Evolutionary conservation across 2,113 vertebrate species (phyloP), one percentile per base, ranked within the genome.

Genomic region (Todiramphus saurophagus): DNA sequence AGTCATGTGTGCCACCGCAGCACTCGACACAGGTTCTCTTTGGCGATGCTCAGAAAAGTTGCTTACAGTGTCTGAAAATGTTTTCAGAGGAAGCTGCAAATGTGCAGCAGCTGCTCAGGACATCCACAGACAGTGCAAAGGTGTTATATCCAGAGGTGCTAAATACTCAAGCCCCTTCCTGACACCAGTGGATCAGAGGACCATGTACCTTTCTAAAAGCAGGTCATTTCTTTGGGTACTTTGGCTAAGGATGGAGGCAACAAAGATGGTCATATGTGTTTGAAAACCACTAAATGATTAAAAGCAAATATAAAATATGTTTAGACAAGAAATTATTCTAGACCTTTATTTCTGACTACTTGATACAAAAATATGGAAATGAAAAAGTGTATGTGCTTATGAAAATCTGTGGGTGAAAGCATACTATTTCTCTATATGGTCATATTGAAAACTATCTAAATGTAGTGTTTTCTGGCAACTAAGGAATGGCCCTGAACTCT

Each of bases 401-500:
- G 37, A 41, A 79, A 91, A 35, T 75, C 58, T 84, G 17, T 44
- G n/a, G 9, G 31, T 30, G 35, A 66, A 93, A 93, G 14, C 33
- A 46, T 56, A 68, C 9, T 70, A 50, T 63, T 9, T 4, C 5
- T 91, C 62, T 60, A 51, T 5, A 18, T 53, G 39, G 53, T 89
- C 41, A 30, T 81, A 62, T 11, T 78, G 80, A 87, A 93, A 60
- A 17, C 25, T 28, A 72, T 20, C 20, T 84, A 59, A 91, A 94
- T 95, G 80, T 39, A 83, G 37, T 43, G 33, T 46, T 93, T 90
- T 90, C 80, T 97, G 74, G 39, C 51, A 88, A 83, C 81, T 78
- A 89, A 92, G 44, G 66, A 48, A 72, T 1, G 5, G 23, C 44
- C 37, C 85, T 59, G 83, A 92, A 92, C 27, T 69, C 67, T 94